A percentile compares a stretch with the other conserved stretches of the same genome.
phyloP scores from a whole-genome alignment of 2,797 vertebrate genomes.

The Vespertilio murinus region DNA sequence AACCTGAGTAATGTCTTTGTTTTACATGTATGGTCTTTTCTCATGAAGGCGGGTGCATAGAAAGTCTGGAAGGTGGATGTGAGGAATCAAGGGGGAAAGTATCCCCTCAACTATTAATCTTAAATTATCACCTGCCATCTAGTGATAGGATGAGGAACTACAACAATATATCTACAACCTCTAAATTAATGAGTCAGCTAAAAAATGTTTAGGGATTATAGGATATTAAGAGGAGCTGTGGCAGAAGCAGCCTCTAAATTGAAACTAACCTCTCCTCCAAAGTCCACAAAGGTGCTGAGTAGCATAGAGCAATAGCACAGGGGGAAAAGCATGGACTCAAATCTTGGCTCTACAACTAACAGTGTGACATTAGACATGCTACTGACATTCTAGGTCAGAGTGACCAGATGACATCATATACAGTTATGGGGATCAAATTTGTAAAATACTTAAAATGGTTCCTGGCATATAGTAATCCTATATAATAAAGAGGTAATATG shows the following conservation, averaged over 20 bases:
- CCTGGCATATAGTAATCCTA: no score
- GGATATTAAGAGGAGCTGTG: background rate
- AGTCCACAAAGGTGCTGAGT: background rate
- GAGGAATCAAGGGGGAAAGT: background rate
- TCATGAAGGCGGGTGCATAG: background rate
- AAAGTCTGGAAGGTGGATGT: background rate
- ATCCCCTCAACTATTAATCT: background rate
- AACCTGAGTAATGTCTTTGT: background rate
- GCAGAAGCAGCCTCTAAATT: background rate
- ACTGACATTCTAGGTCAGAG: background rate
- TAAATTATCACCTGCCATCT: slow-evolving; percentile 35
- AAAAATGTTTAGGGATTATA: background rate
- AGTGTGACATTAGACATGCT: background rate
- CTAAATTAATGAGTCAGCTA: background rate
- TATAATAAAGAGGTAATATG: no score
- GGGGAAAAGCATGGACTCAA: background rate
- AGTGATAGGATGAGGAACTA: background rate
- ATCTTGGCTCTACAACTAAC: background rate
- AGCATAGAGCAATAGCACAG: accelerated
- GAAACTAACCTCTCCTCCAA: background rate
- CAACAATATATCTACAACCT: background rate
- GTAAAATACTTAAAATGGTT: background rate
- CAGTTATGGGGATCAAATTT: no score
- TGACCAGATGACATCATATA: background rate
- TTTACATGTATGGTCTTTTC: background rate